Conservation (phyloP, 2,888 invertebrate species). For the Pollenia griseotomentosa region DNA sequence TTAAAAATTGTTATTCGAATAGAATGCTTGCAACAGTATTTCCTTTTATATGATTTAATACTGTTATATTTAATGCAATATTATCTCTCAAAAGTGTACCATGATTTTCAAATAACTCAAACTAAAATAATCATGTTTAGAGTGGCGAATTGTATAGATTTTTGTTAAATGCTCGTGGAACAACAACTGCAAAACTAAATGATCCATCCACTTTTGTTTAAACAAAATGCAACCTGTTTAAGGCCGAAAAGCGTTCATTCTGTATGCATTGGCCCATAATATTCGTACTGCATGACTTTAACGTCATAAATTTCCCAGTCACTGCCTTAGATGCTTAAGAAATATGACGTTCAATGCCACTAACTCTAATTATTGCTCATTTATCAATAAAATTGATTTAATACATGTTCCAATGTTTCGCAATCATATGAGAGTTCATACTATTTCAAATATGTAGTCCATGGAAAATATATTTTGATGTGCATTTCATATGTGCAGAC, state of each 20-base stretch:
- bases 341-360: constrained; percentile 83
- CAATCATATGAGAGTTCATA: constrained; percentile 6
- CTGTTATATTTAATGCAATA: neutral
- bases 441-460: constrained; percentile 1
- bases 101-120: neutral
- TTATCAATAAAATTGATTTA: constrained; percentile 84
- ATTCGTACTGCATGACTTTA: constrained; percentile 31
- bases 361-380: constrained; percentile 84
- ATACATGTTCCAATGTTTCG: constrained; percentile 57
- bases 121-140: constrained; percentile 6
- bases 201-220: constrained; percentile 35
- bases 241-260: constrained; percentile 6
- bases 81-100: constrained; percentile 5
- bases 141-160: neutral
- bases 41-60: too few species aligned
- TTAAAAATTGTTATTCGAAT: too few species aligned
- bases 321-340: constrained; percentile 80
- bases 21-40: too few species aligned
- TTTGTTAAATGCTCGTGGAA: constrained; percentile 35
- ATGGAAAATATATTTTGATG: neutral
- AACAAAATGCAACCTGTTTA: constrained; percentile 42
- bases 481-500: neutral
- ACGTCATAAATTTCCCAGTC: constrained; percentile 36
- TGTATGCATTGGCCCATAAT: neutral
- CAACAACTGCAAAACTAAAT: constrained; percentile 1